Evolutionary conservation across 2,888 invertebrate species (phyloP).

Genomic region (Aethes cnicana): DNA sequence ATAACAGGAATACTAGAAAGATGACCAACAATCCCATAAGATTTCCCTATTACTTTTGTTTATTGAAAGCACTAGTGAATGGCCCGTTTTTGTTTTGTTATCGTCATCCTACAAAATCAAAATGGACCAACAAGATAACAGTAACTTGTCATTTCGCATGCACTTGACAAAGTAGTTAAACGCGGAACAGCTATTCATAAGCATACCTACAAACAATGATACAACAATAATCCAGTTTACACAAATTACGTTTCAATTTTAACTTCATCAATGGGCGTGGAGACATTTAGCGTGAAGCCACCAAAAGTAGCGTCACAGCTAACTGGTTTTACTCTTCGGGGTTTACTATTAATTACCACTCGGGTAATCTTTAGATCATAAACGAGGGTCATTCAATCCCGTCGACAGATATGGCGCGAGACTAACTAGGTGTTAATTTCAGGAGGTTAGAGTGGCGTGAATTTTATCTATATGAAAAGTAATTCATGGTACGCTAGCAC

Average conservation of each 20-base stretch:
- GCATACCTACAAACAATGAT: constrained; percentile 33
- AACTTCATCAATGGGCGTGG: constrained; percentile 30
- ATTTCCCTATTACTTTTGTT: neutral
- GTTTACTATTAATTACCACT: constrained; percentile 50
- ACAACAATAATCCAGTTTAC: constrained; percentile 38
- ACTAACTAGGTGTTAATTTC: constrained; percentile 81
- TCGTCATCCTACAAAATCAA: constrained; percentile 13
- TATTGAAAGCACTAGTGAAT: neutral
- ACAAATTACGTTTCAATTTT: constrained; percentile 31
- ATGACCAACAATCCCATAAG: too few species aligned
- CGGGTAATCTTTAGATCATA: constrained; percentile 52
- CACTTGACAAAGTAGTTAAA: constrained; percentile 32
- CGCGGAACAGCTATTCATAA: constrained; percentile 18
- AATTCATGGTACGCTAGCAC: constrained; percentile 78
- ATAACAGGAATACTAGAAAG: too few species aligned
- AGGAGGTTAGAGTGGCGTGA: constrained; percentile 81
- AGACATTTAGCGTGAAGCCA: constrained; percentile 38
- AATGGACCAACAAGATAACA: constrained; percentile 24
- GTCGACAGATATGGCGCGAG: constrained; percentile 60
- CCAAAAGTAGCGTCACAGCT: constrained; percentile 25
- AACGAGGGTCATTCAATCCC: constrained; percentile 44
- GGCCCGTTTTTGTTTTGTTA: constrained; percentile 12
- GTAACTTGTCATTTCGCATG: constrained; percentile 32
- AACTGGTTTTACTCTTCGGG: constrained; percentile 36
- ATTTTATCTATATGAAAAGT: constrained; percentile 83